A percentile compares a stretch with the other conserved stretches of the same genome.
Evolutionary conservation across 2,797 vertebrate species (phyloP).

Genomic region (Lutjanus campechanus): DNA sequence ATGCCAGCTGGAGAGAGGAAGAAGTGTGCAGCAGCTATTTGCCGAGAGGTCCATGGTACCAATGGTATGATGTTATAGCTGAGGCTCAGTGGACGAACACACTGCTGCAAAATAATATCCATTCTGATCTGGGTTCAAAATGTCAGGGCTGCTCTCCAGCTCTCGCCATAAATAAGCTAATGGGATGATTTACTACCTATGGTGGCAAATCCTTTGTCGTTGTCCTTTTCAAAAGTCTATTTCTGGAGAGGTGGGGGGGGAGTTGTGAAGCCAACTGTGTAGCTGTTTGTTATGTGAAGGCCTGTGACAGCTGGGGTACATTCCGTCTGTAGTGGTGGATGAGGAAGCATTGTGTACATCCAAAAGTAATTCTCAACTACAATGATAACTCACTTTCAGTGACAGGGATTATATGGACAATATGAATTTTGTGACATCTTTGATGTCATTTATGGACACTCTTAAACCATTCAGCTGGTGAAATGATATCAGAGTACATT

Average conservation of each 20-base stretch:
- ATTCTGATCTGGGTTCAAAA: slow-evolving; percentile 77
- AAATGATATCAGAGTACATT: slow-evolving; percentile 13
- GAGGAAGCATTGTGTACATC: slow-evolving; percentile 84
- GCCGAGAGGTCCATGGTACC: slow-evolving; percentile 91
- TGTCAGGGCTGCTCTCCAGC: slow-evolving; percentile 81
- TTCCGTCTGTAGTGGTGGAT: slow-evolving; percentile 68
- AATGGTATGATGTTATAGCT: slow-evolving; percentile 85
- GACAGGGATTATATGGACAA: slow-evolving; percentile 27
- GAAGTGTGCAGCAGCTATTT: slow-evolving; percentile 92
- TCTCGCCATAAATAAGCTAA: slow-evolving; percentile 88
- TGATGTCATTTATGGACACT: slow-evolving; percentile 13
- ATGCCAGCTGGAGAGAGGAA: slow-evolving; percentile 90
- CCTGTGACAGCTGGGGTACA: slow-evolving; percentile 82
- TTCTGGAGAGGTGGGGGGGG: slow-evolving; percentile 85
- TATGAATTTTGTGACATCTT: slow-evolving; percentile 18
- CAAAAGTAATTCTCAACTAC: slow-evolving; percentile 43
- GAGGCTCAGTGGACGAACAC: slow-evolving; percentile 42
- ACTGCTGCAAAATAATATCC: slow-evolving; percentile 41
- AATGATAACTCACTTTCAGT: slow-evolving; percentile 51
- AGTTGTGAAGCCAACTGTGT: slow-evolving; percentile 86
- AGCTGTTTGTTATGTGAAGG: slow-evolving; percentile 77
- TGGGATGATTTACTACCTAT: slow-evolving; percentile 84
- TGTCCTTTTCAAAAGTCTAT: slow-evolving; percentile 92
- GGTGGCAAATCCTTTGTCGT: slow-evolving; percentile 90
- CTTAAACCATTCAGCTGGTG: not conserved